These are phyloP conservation scores for Mesocentrotus franciscanus DNA, from an alignment of 53 echinoderm and acorn worm genomes.

Conservation along the genomic window DNA sequence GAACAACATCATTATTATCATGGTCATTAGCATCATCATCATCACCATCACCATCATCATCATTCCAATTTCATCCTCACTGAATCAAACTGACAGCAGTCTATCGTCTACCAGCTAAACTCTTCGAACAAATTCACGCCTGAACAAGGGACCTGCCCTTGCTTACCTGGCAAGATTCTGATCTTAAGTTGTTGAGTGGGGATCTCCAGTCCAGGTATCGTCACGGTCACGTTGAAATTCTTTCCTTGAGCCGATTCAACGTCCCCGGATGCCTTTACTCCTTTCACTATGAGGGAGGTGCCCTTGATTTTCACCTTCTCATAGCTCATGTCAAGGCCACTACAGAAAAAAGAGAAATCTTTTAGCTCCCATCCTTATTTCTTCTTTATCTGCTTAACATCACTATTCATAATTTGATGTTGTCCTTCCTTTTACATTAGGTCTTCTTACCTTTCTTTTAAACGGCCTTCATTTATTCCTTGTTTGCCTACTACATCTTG, in stretches of 20 bases:
- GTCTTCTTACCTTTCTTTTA: background rate
- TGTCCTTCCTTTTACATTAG: background rate
- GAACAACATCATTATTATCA: too few relatives aligned
- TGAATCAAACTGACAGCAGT: background rate
- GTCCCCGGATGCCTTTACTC: conserved; percentile 86
- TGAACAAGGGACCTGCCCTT: background rate
- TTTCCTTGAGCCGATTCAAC: conserved; percentile 84
- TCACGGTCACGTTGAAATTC: conserved; percentile 83
- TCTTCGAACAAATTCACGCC: background rate
- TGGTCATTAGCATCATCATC: too few relatives aligned
- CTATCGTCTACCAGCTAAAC: background rate
- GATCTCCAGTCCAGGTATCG: conserved; percentile 74
- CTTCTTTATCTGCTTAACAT: background rate
- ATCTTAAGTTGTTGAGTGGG: conserved; percentile 85
- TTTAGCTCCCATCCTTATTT: background rate
- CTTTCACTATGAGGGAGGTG: conserved; percentile 81
- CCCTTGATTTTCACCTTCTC: conserved; percentile 77
- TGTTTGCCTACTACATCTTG: too few relatives aligned
- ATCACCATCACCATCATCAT: background rate
- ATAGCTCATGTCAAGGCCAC: conserved; percentile 83
- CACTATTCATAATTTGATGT: background rate
- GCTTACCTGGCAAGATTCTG: conserved; percentile 86
- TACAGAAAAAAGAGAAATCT: background rate
- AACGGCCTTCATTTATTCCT: too few relatives aligned
- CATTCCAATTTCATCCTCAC: too few relatives aligned